phyloP scores from a whole-genome alignment of 2,113 vertebrate species.

The Periophthalmodon schlosseri region DNA sequence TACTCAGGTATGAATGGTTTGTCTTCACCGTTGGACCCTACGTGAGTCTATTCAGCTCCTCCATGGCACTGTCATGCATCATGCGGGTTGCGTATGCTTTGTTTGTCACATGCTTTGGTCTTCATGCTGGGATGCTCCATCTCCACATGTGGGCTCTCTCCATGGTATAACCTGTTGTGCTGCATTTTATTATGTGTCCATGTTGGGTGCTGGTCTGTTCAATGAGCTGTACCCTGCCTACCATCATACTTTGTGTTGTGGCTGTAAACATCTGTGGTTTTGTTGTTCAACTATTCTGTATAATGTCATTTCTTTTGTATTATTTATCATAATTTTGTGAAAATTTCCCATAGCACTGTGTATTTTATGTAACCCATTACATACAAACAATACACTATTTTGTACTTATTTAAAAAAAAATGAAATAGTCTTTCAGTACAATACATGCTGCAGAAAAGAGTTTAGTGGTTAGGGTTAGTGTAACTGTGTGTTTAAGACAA shows the following conservation, averaged over 20 bases:
- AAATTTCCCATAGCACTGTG: neutral
- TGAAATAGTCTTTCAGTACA: neutral
- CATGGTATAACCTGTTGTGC: slow-evolving; percentile 28
- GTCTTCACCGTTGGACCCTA: slow-evolving; percentile 18
- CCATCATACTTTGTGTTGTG: slow-evolving; percentile 40
- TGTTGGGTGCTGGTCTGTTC: slow-evolving; percentile 27
- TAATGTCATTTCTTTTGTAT: slow-evolving; percentile 1
- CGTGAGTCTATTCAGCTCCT: neutral
- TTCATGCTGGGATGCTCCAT: slow-evolving; percentile 44
- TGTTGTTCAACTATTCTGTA: slow-evolving; percentile 2
- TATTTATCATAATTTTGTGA: neutral
- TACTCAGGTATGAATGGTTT: slow-evolving; percentile 94
- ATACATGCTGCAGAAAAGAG: too few species aligned
- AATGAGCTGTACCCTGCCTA: slow-evolving; percentile 19
- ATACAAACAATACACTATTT: neutral
- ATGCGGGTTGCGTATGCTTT: slow-evolving; percentile 39
- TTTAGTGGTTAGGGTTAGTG: neutral
- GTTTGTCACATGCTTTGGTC: slow-evolving; percentile 47
- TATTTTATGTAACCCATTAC: neutral
- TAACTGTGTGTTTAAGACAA: neutral
- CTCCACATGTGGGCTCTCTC: slow-evolving; percentile 36
- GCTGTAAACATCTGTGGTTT: slow-evolving; percentile 27
- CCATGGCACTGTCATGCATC: slow-evolving; percentile 8
- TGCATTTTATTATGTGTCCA: slow-evolving; percentile 32
- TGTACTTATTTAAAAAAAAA: neutral